These are phyloP conservation scores for Drosophila pullipes DNA, from an alignment of 2,888 invertebrate species.

Conservation along the genomic window DNA sequence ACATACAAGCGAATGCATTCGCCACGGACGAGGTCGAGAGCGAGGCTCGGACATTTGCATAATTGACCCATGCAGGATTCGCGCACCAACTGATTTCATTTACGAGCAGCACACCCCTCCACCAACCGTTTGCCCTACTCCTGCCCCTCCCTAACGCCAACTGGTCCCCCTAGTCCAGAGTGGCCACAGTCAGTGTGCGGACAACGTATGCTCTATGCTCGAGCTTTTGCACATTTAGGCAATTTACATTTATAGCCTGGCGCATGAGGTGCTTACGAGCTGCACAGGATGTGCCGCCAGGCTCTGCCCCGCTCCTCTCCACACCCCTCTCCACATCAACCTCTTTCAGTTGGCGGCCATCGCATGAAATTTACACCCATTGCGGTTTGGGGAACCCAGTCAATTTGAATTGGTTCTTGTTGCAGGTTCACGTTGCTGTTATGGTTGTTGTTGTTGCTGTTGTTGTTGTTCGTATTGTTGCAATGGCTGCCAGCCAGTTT, in stretches of 20 bases:
- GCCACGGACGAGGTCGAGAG: constrained; percentile 16
- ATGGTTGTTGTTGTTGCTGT: constrained; percentile 16
- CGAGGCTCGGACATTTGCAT: constrained; percentile 80
- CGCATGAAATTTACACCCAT: constrained; percentile 77
- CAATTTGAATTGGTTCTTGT: constrained; percentile 65
- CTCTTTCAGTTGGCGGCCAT: constrained; percentile 29
- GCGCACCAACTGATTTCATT: constrained; percentile 82
- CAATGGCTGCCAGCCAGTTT: constrained; percentile 69
- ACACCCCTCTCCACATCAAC: neutral
- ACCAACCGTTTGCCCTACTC: neutral
- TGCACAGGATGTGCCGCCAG: constrained; percentile 79
- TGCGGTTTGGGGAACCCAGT: constrained; percentile 68
- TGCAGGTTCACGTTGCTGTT: constrained; percentile 44
- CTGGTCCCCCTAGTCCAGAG: neutral
- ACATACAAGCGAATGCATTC: neutral
- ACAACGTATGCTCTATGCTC: constrained; percentile 79
- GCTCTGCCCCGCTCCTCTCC: constrained; percentile 28
- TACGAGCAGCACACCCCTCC: constrained; percentile 55
- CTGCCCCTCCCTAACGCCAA: neutral
- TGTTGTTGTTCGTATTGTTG: constrained; percentile 34
- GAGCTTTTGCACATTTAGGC: constrained; percentile 81
- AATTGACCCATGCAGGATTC: constrained; percentile 85
- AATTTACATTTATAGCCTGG: constrained; percentile 82
- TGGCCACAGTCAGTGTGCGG: constrained; percentile 53
- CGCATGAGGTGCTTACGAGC: constrained; percentile 82